Evolutionary conservation across 2,113 vertebrate species (phyloP), one percentile per base, ranked within the genome.

Genomic region (Neopipo cinnamomea): DNA sequence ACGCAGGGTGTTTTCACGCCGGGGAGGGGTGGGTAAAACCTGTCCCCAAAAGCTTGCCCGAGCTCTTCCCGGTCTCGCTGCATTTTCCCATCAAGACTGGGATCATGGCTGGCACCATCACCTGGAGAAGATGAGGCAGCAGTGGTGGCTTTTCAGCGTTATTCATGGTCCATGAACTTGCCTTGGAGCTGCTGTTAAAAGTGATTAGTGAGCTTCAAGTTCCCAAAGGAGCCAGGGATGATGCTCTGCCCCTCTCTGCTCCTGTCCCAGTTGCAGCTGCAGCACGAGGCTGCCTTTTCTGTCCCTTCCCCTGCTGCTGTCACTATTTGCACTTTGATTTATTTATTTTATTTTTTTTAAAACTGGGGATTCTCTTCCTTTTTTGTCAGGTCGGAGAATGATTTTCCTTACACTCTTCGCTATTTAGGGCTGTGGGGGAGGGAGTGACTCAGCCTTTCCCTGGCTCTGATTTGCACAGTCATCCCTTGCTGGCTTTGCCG

Each of bases 371-470:
- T 95, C 89, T 95, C 85, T 91, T 95, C 84, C 89, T 94, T 94
- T 96, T 91, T 77, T 90, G 90, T 96, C 73, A 73, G 31, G 81
- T 76, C 0, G 0, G 49, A 66, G 91, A 66, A 88, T 47, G 78
- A 33, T 84, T 92, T 88, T 88, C 65, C 72, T 93, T 95, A 88
- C 12, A 4, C 50, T 81, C 7, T 46, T 68, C 88, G 84, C 89
- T 95, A 37, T 96, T 96, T 92, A 67, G 41, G 75, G 85, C 68
- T 93, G 37, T 75, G 95, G 93, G 79, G 93, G 92, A 91, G 96
- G 93, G 88, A 93, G 79, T 96, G 93, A 97, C 65, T 96, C 95
- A 94, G 83, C 92, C 76, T 94, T 93, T 94, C 88, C 81, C 81
- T 52, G 41, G 23, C 83, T 89, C 55, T 24, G 66, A 23, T 83